Base-by-base conservation (phyloP, 2,113 vertebrate genomes). In the Mionectes macconnelli region DNA sequence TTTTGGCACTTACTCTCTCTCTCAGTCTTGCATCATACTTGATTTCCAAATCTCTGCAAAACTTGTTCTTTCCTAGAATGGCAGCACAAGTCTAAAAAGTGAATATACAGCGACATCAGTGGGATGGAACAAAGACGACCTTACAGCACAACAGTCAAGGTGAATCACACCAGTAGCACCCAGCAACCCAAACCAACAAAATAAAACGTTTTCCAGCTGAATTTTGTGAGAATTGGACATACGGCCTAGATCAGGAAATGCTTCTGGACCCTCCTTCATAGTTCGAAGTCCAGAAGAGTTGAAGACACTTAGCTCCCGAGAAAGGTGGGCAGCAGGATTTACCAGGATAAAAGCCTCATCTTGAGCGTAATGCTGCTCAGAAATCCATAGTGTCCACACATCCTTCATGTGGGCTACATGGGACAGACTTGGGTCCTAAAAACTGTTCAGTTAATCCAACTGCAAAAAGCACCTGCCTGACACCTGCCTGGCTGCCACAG, bases 21-120 rank as follows among this genome's bases (percentile, higher is more conserved):
- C 99, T 98, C 87, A 99, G 99, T 97, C 99, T 98, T 39, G 98
- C 95, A 82, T 99, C 99, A 69, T 97, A 97, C 40, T 97, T 95
- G 89, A 99, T 98, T 92, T 98, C 97, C 83, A 97, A 81, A 57
- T 97, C 98, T 94, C 97, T 98, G 87, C 98, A 98, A 93, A 98
- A 98, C 64, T 95, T 95, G 89, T 97, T 99, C 94, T 98, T 98
- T 87, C 93, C 98, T 96, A 99, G 91, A 97, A 99, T 99, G 27
- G 97, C 96, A 77, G 98, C 98, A 81, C 99, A 98, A 4, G 99
- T 99, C 99, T 99, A 96, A 90, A 92, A 95, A 81, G 30, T 67
- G 90, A 97, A 94, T 27, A 87, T 4, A 84, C 1, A 87, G 31
- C 64, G 45, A n/a, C 30, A 85, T 77, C n/a, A 96, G 42, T 25